phyloP scores from a whole-genome alignment of 2,797 vertebrate species.

The Miichthys miiuy region DNA sequence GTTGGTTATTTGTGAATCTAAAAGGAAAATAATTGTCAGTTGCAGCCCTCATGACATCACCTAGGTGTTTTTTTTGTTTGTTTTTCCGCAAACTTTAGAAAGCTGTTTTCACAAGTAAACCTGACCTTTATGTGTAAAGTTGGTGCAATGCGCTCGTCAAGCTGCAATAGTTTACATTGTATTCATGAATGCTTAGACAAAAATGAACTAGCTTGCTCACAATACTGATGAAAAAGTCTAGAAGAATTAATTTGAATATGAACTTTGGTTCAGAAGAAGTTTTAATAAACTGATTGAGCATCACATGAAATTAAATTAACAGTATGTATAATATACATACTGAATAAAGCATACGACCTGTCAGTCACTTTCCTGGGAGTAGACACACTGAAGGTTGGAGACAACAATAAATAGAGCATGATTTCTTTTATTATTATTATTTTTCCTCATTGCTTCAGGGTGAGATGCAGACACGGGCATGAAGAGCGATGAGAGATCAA shows the following conservation, averaged over 20 bases:
- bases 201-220: neutral
- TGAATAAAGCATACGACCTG: neutral
- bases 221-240: too few relatives aligned
- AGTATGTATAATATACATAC: neutral
- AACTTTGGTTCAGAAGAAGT: too few relatives aligned
- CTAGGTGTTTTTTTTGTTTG: neutral
- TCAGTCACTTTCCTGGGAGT: constrained; percentile 31
- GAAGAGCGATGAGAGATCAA: constrained; percentile 50
- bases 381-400: constrained; percentile 13
- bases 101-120: neutral
- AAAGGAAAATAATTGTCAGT: neutral
- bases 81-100: neutral
- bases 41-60: neutral
- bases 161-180: neutral
- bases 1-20: neutral
- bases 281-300: neutral
- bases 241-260: neutral
- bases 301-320: neutral
- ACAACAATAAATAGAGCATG: neutral
- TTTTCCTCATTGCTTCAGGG: constrained; percentile 32
- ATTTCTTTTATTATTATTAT: neutral
- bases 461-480: constrained; percentile 29
- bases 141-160: neutral
- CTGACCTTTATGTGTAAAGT: neutral
- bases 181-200: too few relatives aligned